Base-by-base conservation (phyloP, 2,888 invertebrate genomes). In the Ceramica pisi region DNA sequence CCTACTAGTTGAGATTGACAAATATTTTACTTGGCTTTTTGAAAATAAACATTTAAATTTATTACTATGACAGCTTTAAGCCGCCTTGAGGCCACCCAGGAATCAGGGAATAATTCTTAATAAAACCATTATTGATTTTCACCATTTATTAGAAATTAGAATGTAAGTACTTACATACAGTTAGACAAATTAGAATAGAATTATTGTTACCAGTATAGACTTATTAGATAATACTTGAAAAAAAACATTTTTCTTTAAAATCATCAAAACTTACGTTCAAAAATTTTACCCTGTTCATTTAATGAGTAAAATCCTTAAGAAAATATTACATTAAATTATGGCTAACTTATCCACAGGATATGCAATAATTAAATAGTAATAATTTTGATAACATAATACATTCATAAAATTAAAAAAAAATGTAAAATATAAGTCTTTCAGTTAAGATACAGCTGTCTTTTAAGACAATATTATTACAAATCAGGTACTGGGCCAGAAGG, bases 281-380 rank as follows among this genome's bases (percentile, higher is more conserved):
- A 41, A 5, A 70, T 51, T 35, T 44, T 19, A 71, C 71, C 75
- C 75, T 74, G 65, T 41, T n/a, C 6, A 31, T 14, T 71, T 41
- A 16, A n/a, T n/a, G 23, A 21, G 35, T 46, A 71, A 44, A 51
- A 53, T n/a, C 7, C 35, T 60, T 38, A 21, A 38, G 12, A 62
- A 19, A 23, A 14, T 57, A 12, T n/a, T 35, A n/a, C 51, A 41
- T 31, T 19, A 48, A 69, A 23, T 60, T 60, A 71, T 23, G 0
- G 50, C 14, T 41, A 21, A 23, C 26, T 23, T 19, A 3, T 41
- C 21, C 1, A 38, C 8, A 41, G 60, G 71, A 21, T 59, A 50
- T 59, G 72, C 21, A 50, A 70, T 21, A 21, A 21, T 48, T 56
- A 38, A 21, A 38, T 26, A 10, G 19, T 16, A 10, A 38, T 26